phyloP scores from a whole-genome alignment of 2,888 invertebrate genomes.

The Trachelus tabidus region DNA sequence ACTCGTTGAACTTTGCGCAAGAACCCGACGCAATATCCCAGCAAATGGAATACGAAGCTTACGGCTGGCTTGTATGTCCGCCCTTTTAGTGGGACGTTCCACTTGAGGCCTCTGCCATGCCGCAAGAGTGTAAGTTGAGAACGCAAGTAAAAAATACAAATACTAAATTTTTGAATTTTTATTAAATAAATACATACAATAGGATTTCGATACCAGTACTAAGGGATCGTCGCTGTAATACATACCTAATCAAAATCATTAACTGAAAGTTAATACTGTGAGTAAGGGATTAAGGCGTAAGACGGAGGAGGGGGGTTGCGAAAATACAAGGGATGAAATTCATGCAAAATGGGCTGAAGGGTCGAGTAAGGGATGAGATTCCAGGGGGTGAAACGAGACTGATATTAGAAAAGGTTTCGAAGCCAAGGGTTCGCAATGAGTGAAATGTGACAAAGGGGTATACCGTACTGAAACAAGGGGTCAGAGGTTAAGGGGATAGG shows the following conservation, averaged over 20 bases:
- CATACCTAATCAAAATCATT: conserved; percentile 46
- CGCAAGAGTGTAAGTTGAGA: neutral
- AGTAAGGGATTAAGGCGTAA: conserved; percentile 26
- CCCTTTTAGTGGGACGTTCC: neutral
- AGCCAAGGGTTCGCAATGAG: conserved; percentile 22
- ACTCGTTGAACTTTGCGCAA: neutral
- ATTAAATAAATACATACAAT: too few species aligned
- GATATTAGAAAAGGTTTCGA: conserved; percentile 13
- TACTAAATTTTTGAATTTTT: neutral
- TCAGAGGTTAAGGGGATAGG: conserved; percentile 29
- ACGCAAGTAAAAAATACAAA: neutral
- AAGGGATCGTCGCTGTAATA: neutral
- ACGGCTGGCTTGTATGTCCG: neutral
- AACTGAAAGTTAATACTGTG: conserved; percentile 41
- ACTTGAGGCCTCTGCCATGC: neutral
- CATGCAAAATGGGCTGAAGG: conserved; percentile 31
- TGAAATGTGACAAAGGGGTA: conserved; percentile 28
- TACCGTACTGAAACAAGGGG: conserved; percentile 23
- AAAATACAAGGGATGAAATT: conserved; percentile 27
- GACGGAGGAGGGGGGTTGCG: conserved; percentile 19
- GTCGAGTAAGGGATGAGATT: conserved; percentile 10
- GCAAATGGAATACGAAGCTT: neutral
- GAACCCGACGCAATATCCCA: conserved; percentile 3
- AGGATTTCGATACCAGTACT: too few species aligned
- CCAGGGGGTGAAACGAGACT: conserved; percentile 16